Evolutionary conservation across 1,140 invertebrate species (phyloP), one percentile per base, ranked within the genome.

Genomic region (Zophobas morio): DNA sequence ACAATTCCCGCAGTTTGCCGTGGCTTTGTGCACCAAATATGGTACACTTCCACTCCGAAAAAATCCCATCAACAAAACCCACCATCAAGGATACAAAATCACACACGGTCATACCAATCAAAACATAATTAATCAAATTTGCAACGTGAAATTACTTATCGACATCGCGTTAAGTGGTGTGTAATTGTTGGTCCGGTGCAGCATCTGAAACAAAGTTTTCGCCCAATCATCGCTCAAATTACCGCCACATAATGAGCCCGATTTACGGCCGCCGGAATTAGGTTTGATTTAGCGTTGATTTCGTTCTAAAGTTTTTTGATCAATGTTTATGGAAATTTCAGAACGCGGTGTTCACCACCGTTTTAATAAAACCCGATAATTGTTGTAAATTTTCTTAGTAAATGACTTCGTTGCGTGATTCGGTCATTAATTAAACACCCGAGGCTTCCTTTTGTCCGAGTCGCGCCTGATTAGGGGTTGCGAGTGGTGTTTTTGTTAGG

Each of bases 201-300:
- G 20, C 60, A 66, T 66, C 60, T 66, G 60, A 66, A 66, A 66
- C 60, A 66, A 66, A 66, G 60, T 73, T 73, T 73, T 54, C 49
- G 71, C 71, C 49, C 47, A 73, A 73, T 73, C 71, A 73, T 73
- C 70, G 47, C 71, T 73, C 47, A 73, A 73, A 73, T 73, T 54
- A 49, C 40, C n/a, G 42, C 37, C 4, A 8, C 53, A 53, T 73
- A 73, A 73, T 56, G 70, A 73, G 70, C 35, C 70, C 53, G 70
- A 73, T 73, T 73, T 73, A 73, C 51, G 20, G 20, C 20, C 20
- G 20, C 20, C 20, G 20, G 20, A 20, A 20, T 20, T 20, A 20
- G 20, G 20, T 20, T 20, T 20, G 20, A 20, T 20, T 20, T 20
- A 20, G 20, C 20, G 20, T 20, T 20, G 20, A 20, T 20, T 20